Conservation (phyloP, 1,140 invertebrate genomes). For the Ceratina australensis region DNA sequence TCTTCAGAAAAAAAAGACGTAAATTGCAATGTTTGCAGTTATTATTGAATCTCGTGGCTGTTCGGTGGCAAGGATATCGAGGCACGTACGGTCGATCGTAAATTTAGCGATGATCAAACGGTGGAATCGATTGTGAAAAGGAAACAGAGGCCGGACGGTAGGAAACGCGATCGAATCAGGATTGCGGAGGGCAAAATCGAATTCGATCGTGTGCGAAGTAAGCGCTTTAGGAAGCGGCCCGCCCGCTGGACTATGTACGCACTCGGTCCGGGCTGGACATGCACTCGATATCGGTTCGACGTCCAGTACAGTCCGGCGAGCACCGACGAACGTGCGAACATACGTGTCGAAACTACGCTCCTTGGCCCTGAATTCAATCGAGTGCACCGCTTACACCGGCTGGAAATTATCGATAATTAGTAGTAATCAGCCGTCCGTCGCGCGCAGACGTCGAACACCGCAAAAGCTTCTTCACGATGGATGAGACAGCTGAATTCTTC, state of each 20-base stretch:
- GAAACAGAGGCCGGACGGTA: conserved; percentile 26
- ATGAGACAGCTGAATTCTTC: background rate
- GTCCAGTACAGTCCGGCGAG: conserved; percentile 43
- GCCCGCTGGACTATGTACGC: background rate
- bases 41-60: too few species aligned
- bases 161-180: conserved; percentile 22
- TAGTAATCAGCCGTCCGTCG: conserved; percentile 33
- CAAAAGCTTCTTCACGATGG: background rate
- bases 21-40: too few species aligned
- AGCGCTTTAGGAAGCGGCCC: conserved; percentile 46
- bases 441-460: background rate
- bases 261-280: conserved; percentile 30
- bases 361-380: background rate
- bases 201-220: conserved; percentile 39
- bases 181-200: conserved; percentile 33
- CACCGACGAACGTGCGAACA: conserved; percentile 31
- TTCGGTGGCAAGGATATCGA: too few species aligned
- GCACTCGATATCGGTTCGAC: conserved; percentile 47
- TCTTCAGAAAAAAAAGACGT: background rate
- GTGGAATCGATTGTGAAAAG: conserved; percentile 6
- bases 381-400: conserved; percentile 29
- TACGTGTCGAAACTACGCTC: conserved; percentile 34
- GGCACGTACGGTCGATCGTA: too few species aligned
- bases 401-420: conserved; percentile 44
- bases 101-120: too few species aligned